Evolutionary conservation across 2,113 vertebrate genomes (phyloP).

Genomic region (Tapirus terrestris): DNA sequence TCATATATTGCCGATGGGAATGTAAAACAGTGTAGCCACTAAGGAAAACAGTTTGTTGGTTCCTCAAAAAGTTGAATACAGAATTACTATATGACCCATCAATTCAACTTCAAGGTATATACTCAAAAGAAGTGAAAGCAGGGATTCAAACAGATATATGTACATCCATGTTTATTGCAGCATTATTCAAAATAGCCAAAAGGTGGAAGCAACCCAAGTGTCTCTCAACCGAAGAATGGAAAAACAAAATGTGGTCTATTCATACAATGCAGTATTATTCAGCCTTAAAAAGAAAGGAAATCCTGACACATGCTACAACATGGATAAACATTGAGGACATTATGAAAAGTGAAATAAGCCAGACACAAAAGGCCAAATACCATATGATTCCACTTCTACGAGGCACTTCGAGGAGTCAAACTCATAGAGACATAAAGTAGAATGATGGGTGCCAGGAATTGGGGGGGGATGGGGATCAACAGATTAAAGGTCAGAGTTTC

Average conservation of each 20-base stretch:
- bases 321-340: neutral
- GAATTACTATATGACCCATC: fast-evolving
- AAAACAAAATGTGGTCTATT: fast-evolving
- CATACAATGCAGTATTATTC: fast-evolving
- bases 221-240: fast-evolving
- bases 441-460: neutral
- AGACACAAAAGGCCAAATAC: neutral
- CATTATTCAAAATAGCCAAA: fast-evolving
- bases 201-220: neutral
- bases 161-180: fast-evolving
- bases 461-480: neutral
- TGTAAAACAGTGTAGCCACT: fast-evolving
- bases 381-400: fast-evolving
- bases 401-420: fast-evolving
- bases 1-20: fast-evolving
- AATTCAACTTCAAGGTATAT: fast-evolving
- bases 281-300: neutral
- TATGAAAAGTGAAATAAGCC: neutral
- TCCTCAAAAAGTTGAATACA: neutral
- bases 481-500: neutral
- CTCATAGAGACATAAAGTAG: neutral
- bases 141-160: fast-evolving
- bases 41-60: neutral
- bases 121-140: neutral
- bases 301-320: fast-evolving